phyloP scores from a whole-genome alignment of 2,888 invertebrate species.

The Papilio demoleus region DNA sequence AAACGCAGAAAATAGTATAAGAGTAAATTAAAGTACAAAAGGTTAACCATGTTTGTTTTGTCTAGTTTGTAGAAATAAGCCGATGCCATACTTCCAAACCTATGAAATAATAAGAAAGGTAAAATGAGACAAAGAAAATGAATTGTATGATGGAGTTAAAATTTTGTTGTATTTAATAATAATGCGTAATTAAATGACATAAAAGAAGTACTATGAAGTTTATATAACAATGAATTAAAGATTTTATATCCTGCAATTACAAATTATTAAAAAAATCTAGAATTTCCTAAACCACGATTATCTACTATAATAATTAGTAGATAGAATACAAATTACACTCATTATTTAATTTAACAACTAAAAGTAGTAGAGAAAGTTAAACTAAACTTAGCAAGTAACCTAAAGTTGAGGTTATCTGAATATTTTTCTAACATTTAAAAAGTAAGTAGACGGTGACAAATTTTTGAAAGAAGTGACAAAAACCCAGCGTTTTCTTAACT shows the following conservation, averaged over 20 bases:
- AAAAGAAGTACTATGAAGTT: background rate
- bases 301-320: background rate
- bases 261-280: too few relatives aligned
- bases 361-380: background rate
- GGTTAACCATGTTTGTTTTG: background rate
- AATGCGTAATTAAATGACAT: too few relatives aligned
- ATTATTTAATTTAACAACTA: background rate
- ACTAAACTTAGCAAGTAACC: background rate
- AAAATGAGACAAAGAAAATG: background rate
- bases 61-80: background rate
- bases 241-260: too few relatives aligned
- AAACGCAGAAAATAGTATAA: background rate
- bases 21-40: background rate
- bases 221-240: background rate
- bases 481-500: background rate
- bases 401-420: background rate
- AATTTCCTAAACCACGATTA: too few relatives aligned
- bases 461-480: slow-evolving; percentile 8
- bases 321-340: too few relatives aligned
- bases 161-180: background rate
- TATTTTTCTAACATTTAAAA: background rate
- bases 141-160: background rate
- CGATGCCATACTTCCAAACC: background rate
- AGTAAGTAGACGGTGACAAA: slow-evolving; percentile 11
- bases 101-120: background rate